A percentile compares a stretch with the other conserved stretches of the same genome.
Evolutionary conservation across 1,140 invertebrate species (phyloP).

Genomic region (Drosophila albomicans): DNA sequence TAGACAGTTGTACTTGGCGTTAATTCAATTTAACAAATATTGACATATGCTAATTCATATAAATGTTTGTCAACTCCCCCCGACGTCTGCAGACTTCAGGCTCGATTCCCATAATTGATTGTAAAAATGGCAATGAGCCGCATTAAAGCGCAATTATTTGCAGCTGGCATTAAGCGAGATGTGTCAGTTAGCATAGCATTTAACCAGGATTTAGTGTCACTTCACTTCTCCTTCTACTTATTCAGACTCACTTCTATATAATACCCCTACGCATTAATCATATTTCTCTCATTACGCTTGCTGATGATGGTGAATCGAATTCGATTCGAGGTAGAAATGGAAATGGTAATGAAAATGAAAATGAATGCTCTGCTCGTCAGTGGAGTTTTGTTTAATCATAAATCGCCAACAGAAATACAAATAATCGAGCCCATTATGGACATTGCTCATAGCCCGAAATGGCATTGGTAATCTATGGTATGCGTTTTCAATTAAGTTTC

Average conservation of each 20-base stretch:
- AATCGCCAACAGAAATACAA: conserved; percentile 32
- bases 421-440: conserved; percentile 42
- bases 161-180: conserved; percentile 61
- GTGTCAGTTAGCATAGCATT: conserved; percentile 52
- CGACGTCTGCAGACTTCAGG: not conserved
- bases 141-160: conserved; percentile 80
- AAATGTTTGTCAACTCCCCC: conserved; percentile 65
- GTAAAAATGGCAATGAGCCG: conserved; percentile 81
- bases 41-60: conserved; percentile 82
- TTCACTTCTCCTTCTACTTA: not conserved
- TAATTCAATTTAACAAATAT: conserved; percentile 84
- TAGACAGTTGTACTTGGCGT: conserved; percentile 48
- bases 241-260: not conserved
- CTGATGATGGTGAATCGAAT: conserved; percentile 32
- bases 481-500: conserved; percentile 33
- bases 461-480: conserved; percentile 1
- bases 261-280: conserved; percentile 57
- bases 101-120: conserved; percentile 70
- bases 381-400: conserved; percentile 39
- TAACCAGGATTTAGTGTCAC: conserved; percentile 57
- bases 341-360: conserved; percentile 13
- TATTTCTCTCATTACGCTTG: conserved; percentile 46
- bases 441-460: conserved; percentile 16
- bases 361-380: conserved; percentile 34
- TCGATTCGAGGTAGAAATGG: conserved; percentile 3